phyloP scores from a whole-genome alignment of 2,113 vertebrate species.

The Erinaceus europaeus region DNA sequence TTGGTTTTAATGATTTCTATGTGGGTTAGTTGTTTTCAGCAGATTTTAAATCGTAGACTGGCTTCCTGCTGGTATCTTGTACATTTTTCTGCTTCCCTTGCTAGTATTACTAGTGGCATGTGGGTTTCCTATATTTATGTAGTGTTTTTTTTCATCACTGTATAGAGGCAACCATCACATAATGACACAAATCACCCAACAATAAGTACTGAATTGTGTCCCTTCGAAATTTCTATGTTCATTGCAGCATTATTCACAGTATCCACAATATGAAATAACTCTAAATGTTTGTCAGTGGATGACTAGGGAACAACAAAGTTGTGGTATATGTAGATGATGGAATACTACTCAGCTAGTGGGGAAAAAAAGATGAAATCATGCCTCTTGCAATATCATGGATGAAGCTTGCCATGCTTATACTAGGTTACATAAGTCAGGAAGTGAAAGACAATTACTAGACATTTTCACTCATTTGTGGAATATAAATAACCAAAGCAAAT shows the following conservation, averaged over 20 bases:
- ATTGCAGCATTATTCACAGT: not conserved
- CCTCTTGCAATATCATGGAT: not conserved
- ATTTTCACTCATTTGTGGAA: too few relatives aligned
- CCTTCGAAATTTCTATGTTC: not conserved
- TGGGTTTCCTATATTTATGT: not conserved
- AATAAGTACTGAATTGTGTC: not conserved
- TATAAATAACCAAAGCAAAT: too few relatives aligned
- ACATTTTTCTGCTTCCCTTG: not conserved
- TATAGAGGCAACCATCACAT: not conserved
- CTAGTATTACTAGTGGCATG: not conserved
- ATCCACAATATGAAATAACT: not conserved
- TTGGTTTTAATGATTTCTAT: not conserved
- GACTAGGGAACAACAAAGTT: not conserved
- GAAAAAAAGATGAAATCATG: not conserved
- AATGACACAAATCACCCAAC: not conserved
- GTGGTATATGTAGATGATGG: not conserved
- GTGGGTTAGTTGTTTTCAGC: not conserved
- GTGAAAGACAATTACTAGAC: not conserved
- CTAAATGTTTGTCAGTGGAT: not conserved
- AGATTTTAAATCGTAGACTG: not conserved
- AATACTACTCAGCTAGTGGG: not conserved
- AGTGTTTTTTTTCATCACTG: not conserved
- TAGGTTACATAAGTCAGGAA: not conserved
- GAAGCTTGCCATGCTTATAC: not conserved
- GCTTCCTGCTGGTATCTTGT: not conserved